Base-by-base conservation (phyloP, 2,113 vertebrate species). In the Prunella himalayana region DNA sequence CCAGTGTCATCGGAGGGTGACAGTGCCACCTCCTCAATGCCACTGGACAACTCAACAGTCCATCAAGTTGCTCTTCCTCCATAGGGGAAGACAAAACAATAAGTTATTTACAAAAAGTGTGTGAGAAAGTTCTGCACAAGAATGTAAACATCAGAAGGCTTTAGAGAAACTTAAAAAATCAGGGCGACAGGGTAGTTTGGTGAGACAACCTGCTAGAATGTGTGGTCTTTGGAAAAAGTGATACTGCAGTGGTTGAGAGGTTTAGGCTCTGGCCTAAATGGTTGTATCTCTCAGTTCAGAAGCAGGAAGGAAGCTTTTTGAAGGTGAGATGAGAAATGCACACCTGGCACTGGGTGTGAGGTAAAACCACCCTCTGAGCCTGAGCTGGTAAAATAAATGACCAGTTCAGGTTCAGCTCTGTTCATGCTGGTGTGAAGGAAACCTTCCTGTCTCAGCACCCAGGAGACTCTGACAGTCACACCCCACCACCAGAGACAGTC, bases 281-380 rank as follows among this genome's bases (percentile, higher is more conserved):
- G 3, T 30, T 90, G 14, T 31, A 71, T 66, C 42, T 91, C 50
- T 65, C 31, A 39, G 18, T 61, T 88, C 63, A 98, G 98, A 97
- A 93, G 96, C 95, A 72, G 96, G 98, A 63, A 95, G 94, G 70
- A 84, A 97, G 45, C 93, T 99, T 66, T 97, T 98, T 82, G 96
- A 98, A 95, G 98, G 98, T 6, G 98, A 50, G 35, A 33, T 27
- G 30, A 49, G n/a, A 65, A 75, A 75, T 56, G 42, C 35, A 19
- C 15, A 41, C 23, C 12, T 56, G n/a, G 41, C n/a, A 64, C 15
- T 64, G 41, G n/a, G 12, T 10, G 15, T 41, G 82, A 47, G 15
- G 12, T 47, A 39, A 17, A 56, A 54, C 0, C 1, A 30, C 33
- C 14, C 28, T 31, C 44, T 21, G 7, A 65, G 37, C 27, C 14